A percentile compares a stretch with the other conserved stretches of the same genome.
Conservation (phyloP, 2,888 invertebrate genomes). For the Dusona sp. region DNA sequence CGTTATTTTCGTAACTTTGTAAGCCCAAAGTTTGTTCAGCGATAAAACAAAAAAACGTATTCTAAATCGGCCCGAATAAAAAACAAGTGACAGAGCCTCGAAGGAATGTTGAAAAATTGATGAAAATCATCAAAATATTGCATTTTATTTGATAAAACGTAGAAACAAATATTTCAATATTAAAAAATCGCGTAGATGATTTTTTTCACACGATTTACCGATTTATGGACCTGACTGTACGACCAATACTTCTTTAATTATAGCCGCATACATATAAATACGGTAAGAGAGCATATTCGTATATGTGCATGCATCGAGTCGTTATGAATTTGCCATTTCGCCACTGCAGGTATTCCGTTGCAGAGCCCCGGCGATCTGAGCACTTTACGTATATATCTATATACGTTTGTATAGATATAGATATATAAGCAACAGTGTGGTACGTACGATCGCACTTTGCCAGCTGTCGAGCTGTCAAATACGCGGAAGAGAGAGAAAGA, state of each 20-base stretch:
- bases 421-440: not conserved
- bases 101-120: not conserved
- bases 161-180: not conserved
- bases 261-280: constrained; percentile 22
- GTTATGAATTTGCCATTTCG: constrained; percentile 56
- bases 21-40: too few species aligned
- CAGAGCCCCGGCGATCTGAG: constrained; percentile 19
- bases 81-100: not conserved
- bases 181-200: not conserved
- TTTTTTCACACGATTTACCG: not conserved
- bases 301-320: not conserved
- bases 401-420: not conserved
- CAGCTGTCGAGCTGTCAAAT: constrained; percentile 66
- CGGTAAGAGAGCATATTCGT: not conserved
- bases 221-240: constrained; percentile 12
- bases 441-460: constrained; percentile 41
- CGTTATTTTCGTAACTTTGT: not conserved
- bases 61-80: not conserved
- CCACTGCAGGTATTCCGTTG: constrained; percentile 41
- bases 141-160: not conserved
- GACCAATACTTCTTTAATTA: constrained; percentile 23
- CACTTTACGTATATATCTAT: not conserved
- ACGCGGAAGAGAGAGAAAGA: constrained; percentile 5
- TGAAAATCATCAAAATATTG: not conserved
- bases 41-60: too few species aligned